Conservation (phyloP, 2,113 vertebrate species). For the Hippocampus guttulatus region DNA sequence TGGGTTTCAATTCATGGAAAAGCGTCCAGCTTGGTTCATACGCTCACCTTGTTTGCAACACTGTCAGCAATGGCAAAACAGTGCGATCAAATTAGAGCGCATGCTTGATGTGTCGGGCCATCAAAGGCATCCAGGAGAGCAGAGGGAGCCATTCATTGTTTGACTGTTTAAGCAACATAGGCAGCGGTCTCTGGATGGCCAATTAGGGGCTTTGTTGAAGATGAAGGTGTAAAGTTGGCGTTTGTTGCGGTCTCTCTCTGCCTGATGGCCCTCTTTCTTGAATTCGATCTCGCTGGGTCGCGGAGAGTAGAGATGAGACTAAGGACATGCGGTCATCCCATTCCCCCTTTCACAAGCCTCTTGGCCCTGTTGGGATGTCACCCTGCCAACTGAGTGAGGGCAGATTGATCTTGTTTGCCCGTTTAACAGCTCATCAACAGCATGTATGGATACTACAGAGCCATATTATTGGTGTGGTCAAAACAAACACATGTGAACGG, state of each 20-base stretch:
- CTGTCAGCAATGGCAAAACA: conserved; percentile 32
- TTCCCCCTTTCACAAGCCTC: conserved; percentile 53
- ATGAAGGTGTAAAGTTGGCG: conserved; percentile 41
- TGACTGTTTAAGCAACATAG: conserved; percentile 60
- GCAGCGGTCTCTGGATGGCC: conserved; percentile 58
- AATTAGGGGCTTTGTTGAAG: conserved; percentile 59
- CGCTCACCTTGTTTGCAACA: conserved; percentile 44
- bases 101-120: conserved; percentile 45
- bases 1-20: conserved; percentile 14
- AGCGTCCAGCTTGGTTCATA: conserved; percentile 31
- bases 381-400: conserved; percentile 53
- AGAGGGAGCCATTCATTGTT: conserved; percentile 53
- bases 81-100: conserved; percentile 49
- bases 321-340: conserved; percentile 56
- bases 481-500: not conserved
- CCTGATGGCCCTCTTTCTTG: conserved; percentile 28
- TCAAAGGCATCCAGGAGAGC: conserved; percentile 54
- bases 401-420: conserved; percentile 40
- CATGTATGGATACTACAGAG: conserved; percentile 41
- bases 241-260: conserved; percentile 28
- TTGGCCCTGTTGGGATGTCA: conserved; percentile 40
- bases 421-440: conserved; percentile 44
- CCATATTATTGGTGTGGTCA: conserved; percentile 18
- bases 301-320: conserved; percentile 32
- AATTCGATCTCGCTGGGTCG: conserved; percentile 42